Conservation (phyloP, 2,113 vertebrate species). For the Cyprinus carpio region DNA sequence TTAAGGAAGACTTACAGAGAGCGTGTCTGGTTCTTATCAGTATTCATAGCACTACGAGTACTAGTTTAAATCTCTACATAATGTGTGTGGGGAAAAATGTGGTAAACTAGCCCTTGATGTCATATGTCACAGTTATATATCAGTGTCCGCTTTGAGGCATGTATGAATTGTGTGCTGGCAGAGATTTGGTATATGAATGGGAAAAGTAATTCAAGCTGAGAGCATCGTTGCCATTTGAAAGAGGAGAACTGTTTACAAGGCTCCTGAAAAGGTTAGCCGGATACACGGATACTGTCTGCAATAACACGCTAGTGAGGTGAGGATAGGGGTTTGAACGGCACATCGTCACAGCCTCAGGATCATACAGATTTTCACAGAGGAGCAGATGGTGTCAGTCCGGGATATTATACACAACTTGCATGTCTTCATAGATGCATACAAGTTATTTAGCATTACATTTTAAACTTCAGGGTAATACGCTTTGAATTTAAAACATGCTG, state of each 20-base stretch:
- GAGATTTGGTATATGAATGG: slow-evolving; percentile 14
- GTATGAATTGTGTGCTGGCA: background rate
- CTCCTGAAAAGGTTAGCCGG: slow-evolving; percentile 14
- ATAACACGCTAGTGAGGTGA: background rate
- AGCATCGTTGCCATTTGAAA: slow-evolving; percentile 1
- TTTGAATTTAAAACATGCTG: slow-evolving; percentile 25
- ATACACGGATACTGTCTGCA: background rate
- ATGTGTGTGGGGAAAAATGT: background rate
- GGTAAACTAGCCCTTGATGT: background rate
- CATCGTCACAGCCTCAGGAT: background rate
- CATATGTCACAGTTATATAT: slow-evolving; percentile 11
- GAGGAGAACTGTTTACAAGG: slow-evolving; percentile 25
- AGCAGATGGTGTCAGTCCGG: background rate
- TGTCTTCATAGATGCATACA: slow-evolving; percentile 13
- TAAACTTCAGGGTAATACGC: slow-evolving; percentile 19
- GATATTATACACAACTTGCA: background rate
- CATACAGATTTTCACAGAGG: background rate
- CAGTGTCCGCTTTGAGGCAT: slow-evolving; percentile 9
- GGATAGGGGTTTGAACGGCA: background rate
- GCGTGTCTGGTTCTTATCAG: background rate
- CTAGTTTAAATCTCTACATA: background rate
- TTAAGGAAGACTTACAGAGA: slow-evolving; percentile 8
- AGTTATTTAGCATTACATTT: slow-evolving; percentile 21
- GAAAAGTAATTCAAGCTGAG: slow-evolving; percentile 27
- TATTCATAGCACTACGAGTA: background rate